Percentiles rank a stretch among this genome's conserved stretches.
Conservation (phyloP, 2,113 vertebrate species). For the Caranx melampygus region DNA sequence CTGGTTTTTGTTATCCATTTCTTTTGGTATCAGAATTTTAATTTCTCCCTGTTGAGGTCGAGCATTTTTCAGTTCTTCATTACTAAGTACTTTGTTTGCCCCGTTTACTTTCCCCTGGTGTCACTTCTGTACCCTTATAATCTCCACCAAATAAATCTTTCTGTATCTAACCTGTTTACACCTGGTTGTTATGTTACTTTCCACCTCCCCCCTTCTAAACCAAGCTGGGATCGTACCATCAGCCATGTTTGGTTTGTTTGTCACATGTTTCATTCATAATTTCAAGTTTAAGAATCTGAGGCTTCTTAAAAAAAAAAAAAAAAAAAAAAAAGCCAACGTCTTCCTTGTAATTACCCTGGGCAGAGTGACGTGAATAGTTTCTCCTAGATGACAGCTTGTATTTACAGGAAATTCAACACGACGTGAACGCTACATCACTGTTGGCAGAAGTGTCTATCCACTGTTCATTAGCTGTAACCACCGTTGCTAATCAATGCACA, state of each 20-base stretch:
- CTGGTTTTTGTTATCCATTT: too few species aligned
- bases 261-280: slow-evolving; percentile 18
- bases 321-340: slow-evolving; percentile 17
- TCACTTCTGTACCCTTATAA: too few species aligned
- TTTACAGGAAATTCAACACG: slow-evolving; percentile 57
- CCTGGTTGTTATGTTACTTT: not conserved
- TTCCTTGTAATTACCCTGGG: slow-evolving; percentile 48
- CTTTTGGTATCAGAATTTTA: too few species aligned
- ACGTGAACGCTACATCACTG: slow-evolving; percentile 42
- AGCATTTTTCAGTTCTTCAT: too few species aligned
- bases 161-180: too few species aligned
- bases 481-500: slow-evolving; percentile 44
- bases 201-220: not conserved
- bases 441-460: slow-evolving; percentile 42
- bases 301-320: not conserved
- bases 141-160: too few species aligned
- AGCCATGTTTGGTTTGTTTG: slow-evolving; percentile 4
- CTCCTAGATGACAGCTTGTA: slow-evolving; percentile 56
- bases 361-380: slow-evolving; percentile 40
- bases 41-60: too few species aligned
- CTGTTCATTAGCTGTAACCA: slow-evolving; percentile 42
- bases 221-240: not conserved
- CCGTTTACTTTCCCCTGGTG: too few species aligned
- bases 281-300: slow-evolving; percentile 18
- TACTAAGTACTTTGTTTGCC: too few species aligned